phyloP scores from a whole-genome alignment of 2,888 invertebrate genomes.

The Glomeris marginata region DNA sequence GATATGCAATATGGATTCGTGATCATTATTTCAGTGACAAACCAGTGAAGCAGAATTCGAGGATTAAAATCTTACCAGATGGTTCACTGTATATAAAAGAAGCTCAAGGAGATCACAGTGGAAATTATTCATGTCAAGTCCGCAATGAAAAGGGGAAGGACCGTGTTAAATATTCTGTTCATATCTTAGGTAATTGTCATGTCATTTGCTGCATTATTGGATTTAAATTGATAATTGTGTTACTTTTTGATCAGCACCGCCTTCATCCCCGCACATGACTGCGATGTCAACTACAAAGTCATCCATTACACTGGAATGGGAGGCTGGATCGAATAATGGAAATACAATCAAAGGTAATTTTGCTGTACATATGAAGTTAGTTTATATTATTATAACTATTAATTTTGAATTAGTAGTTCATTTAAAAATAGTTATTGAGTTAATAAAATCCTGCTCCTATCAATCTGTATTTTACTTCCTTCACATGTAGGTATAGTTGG shows the following conservation, averaged over 20 bases:
- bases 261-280: slow-evolving; percentile 3
- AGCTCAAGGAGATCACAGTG: slow-evolving; percentile 76
- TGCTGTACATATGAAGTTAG: not conserved
- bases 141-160: slow-evolving; percentile 87
- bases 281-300: slow-evolving; percentile 5
- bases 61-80: slow-evolving; percentile 41
- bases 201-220: not conserved
- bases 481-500: no score
- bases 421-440: no score
- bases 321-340: slow-evolving; percentile 10
- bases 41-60: slow-evolving; percentile 6
- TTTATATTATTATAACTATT: not conserved
- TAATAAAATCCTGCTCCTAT: no score
- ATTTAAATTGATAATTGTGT: not conserved
- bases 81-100: slow-evolving; percentile 82
- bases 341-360: slow-evolving; percentile 12
- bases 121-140: slow-evolving; percentile 85
- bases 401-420: not conserved
- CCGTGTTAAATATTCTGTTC: slow-evolving; percentile 76
- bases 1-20: not conserved
- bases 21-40: not conserved
- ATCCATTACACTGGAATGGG: slow-evolving; percentile 14
- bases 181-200: slow-evolving; percentile 52
- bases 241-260: slow-evolving; percentile 1
- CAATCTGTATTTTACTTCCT: no score